A percentile compares a stretch with the other conserved stretches of the same genome.
phyloP scores from a whole-genome alignment of 2,113 vertebrate species.

The Polypterus senegalus region DNA sequence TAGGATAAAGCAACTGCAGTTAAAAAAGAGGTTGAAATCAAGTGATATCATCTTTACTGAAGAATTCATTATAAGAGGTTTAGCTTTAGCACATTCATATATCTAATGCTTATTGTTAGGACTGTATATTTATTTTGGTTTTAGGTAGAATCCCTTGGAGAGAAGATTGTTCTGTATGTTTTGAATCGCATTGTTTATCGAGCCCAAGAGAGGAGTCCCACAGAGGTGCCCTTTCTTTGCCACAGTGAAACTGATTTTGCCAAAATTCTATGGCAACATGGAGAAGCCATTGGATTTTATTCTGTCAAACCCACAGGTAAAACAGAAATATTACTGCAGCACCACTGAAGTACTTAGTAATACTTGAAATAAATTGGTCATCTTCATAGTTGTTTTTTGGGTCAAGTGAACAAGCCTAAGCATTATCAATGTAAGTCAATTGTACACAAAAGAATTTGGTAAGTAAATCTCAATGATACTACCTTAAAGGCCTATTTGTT shows the following conservation, averaged over 20 bases:
- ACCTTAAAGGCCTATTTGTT: too few relatives aligned
- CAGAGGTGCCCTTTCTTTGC: constrained; percentile 70
- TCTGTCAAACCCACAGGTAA: constrained; percentile 75
- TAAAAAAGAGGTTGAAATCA: too few relatives aligned
- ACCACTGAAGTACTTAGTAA: background rate
- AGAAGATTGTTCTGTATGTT: constrained; percentile 77
- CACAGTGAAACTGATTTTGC: constrained; percentile 62
- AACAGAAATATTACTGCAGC: background rate
- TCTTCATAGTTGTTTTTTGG: too few relatives aligned
- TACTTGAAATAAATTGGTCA: too few relatives aligned
- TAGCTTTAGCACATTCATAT: background rate
- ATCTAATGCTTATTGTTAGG: constrained; percentile 18
- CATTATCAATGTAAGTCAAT: too few relatives aligned
- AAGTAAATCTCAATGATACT: too few relatives aligned
- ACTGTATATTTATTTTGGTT: constrained; percentile 24
- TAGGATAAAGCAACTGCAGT: too few relatives aligned
- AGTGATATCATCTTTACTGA: too few relatives aligned
- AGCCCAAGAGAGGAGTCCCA: constrained; percentile 59
- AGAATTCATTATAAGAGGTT: too few relatives aligned
- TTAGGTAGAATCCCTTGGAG: constrained; percentile 68
- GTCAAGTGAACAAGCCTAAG: too few relatives aligned
- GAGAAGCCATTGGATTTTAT: constrained; percentile 83
- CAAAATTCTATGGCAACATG: constrained; percentile 77
- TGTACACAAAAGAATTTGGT: too few relatives aligned
- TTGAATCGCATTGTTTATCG: constrained; percentile 80